Conservation (phyloP, 2,888 invertebrate genomes). For the Disparrhopalites patrizii region DNA sequence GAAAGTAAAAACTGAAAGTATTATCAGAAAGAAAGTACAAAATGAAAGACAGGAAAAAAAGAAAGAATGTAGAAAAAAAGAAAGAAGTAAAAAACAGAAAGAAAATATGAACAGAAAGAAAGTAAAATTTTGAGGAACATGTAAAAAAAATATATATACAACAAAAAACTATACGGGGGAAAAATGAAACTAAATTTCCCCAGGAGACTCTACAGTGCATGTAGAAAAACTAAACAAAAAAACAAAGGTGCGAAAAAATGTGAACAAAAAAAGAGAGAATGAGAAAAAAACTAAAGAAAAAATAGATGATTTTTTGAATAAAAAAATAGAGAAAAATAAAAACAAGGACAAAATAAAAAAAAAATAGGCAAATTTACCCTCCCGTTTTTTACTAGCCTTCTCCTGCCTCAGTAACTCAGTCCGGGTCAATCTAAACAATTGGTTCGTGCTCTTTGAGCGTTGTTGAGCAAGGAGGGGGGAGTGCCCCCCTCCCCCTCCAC, state of each 20-base stretch:
- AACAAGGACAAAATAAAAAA: background rate
- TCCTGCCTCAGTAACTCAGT: constrained; percentile 47
- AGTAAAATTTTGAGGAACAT: background rate
- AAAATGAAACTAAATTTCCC: background rate
- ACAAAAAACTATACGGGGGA: background rate
- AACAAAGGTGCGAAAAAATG: background rate
- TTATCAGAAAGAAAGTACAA: background rate
- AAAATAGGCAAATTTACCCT: constrained; percentile 18
- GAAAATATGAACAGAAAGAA: background rate
- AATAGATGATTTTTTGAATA: background rate
- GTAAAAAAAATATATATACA: background rate
- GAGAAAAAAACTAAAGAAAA: constrained; percentile 3
- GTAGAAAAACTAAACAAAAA: background rate
- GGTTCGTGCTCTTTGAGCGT: constrained; percentile 46
- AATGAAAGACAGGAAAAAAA: background rate
- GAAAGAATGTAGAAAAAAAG: background rate
- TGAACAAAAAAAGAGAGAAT: background rate
- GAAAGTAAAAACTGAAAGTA: background rate
- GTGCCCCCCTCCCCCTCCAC: no score
- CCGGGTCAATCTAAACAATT: constrained; percentile 45
- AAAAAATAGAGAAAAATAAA: background rate
- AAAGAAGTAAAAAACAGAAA: background rate
- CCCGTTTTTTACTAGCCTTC: constrained; percentile 37
- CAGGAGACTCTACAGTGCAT: background rate
- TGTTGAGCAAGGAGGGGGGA: constrained; percentile 14